Percentiles rank a stretch among this genome's conserved stretches.
These are phyloP conservation scores for Anoplophora glabripennis DNA, from an alignment of 1,140 invertebrate genomes.

Conservation along the genomic window DNA sequence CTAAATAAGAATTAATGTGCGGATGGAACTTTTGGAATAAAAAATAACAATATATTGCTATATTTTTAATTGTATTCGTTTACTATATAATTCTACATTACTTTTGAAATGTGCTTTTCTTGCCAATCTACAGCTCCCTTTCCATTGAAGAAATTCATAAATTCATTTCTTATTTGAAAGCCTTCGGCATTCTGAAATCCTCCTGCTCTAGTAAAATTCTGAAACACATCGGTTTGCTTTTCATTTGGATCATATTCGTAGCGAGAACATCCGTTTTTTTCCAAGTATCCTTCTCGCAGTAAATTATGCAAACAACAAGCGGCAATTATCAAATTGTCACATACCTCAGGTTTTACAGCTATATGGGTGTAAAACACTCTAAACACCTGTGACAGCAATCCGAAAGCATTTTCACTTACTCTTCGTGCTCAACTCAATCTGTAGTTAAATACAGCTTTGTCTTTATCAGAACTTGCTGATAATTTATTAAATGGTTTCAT, in stretches of 20 bases:
- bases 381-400: constrained; percentile 43
- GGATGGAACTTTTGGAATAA: too few species aligned
- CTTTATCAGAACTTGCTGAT: constrained; percentile 3
- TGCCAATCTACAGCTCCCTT: constrained; percentile 5
- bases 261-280: neutral
- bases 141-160: constrained; percentile 15
- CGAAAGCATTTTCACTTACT: constrained; percentile 49
- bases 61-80: too few species aligned
- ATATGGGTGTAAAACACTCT: constrained; percentile 42
- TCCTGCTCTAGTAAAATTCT: constrained; percentile 15
- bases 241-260: constrained; percentile 18
- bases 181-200: constrained; percentile 15
- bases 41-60: too few species aligned
- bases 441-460: constrained; percentile 51
- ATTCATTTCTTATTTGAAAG: constrained; percentile 15
- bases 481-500: constrained; percentile 10
- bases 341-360: constrained; percentile 37
- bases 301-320: constrained; percentile 35
- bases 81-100: too few species aligned
- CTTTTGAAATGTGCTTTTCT: neutral
- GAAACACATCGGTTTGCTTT: constrained; percentile 3
- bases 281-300: constrained; percentile 17
- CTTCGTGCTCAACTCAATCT: constrained; percentile 43
- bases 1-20: too few species aligned
- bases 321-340: constrained; percentile 38